Base-by-base conservation (phyloP, 2,888 invertebrate genomes). In the Sphaerophoria rueppellii region DNA sequence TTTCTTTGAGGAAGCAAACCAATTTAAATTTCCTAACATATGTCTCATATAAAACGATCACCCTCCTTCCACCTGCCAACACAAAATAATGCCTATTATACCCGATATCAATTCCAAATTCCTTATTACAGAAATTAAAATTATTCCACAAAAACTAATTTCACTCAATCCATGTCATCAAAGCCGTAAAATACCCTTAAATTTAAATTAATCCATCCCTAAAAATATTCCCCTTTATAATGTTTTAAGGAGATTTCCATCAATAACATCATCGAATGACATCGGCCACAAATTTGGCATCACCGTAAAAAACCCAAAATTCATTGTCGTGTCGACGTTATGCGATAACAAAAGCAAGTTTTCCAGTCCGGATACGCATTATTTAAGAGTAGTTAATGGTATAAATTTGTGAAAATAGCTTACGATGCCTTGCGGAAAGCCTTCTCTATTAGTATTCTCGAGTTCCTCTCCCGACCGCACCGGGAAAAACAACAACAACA, bases 331-430 rank as follows among this genome's bases (percentile, higher is more conserved):
- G 63, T 57, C 12, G 6, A 16, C 16, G 11, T 50, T 14, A n/a
- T 12, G 48, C 70, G 82, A 82, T 65, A 74, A 78, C 70, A 78
- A 40, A 24, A 71, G 63, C 57, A 57, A 46, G 57, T 48, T 69
- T 57, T 32, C 69, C 60, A 4, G 16, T 46, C 37, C 52, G 16
- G 67, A 75, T 67, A 52, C 79, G 67, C 50, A 79, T 83, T 79
- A 83, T 71, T 78, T 71, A 75, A 37, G 74, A 79, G 24, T 24
- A 24, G 60, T 55, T 79, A 83, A 67, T 83, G 70, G 78, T 65
- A 78, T 48, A 78, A 60, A 74, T 75, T 79, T 71, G 60, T 67
- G 74, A 65, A 67, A 78, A 48, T 63, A 69, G 34, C 12, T 65
- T 14, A 54, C 67, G 32, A 54, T 40, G 50, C 50, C 40, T 63